Percentiles rank a stretch among this genome's conserved stretches.
Evolutionary conservation across 2,113 vertebrate genomes (phyloP).

Genomic region (Thryonomys swinderianus): DNA sequence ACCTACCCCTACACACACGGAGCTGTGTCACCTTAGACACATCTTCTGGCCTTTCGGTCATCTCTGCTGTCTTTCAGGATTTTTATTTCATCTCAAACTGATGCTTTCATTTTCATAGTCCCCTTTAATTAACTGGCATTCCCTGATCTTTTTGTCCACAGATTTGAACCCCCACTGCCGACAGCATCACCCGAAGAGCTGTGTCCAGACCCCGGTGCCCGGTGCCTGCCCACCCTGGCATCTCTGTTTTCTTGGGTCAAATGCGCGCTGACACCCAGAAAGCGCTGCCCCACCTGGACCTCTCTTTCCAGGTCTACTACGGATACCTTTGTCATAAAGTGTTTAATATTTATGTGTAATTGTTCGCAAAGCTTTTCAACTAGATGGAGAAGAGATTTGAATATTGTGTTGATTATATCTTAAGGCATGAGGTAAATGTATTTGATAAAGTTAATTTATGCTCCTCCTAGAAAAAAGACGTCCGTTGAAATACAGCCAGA

Average conservation of each 20-base stretch:
- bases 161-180: not conserved
- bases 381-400: not conserved
- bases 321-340: not conserved
- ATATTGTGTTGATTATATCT: not conserved
- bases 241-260: not conserved
- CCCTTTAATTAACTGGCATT: not conserved
- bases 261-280: not conserved
- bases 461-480: not conserved
- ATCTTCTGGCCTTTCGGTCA: not conserved
- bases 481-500: not conserved
- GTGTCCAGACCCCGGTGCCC: too few species aligned
- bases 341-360: not conserved
- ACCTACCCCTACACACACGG: rapidly evolving
- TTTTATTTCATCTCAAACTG: not conserved
- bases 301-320: not conserved
- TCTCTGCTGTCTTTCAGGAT: not conserved
- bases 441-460: not conserved
- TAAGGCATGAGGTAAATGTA: not conserved
- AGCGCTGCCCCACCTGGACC: rapidly evolving
- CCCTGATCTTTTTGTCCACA: not conserved
- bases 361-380: not conserved
- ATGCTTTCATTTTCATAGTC: not conserved
- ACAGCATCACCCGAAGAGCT: not conserved
- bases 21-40: rapidly evolving
- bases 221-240: not conserved